These are phyloP conservation scores for Atrina japonica DNA, from an alignment of 2,888 invertebrate species.

Conservation along the genomic window DNA sequence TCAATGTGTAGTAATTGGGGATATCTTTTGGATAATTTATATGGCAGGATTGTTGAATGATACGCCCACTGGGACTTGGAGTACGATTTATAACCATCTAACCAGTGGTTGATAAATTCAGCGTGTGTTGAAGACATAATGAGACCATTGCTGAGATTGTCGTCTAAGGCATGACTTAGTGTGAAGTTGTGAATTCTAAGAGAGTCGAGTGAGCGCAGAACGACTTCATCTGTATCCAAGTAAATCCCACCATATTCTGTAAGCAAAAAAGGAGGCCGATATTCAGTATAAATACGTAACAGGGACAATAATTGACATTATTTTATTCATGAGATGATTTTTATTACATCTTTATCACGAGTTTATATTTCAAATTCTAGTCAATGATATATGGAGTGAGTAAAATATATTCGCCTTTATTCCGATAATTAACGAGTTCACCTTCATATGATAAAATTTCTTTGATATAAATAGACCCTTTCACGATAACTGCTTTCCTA, in stretches of 20 bases:
- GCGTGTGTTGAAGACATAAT: slow-evolving; percentile 38
- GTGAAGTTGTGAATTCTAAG: slow-evolving; percentile 32
- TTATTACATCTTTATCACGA: too few relatives aligned
- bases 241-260: slow-evolving; percentile 76
- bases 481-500: too few relatives aligned
- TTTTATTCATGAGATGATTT: too few relatives aligned
- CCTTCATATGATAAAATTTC: too few relatives aligned
- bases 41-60: slow-evolving; percentile 40
- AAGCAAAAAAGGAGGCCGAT: slow-evolving; percentile 35
- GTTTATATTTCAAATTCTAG: too few relatives aligned
- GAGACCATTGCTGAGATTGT: slow-evolving; percentile 42
- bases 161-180: slow-evolving; percentile 33
- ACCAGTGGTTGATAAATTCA: slow-evolving; percentile 29
- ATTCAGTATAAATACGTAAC: background rate
- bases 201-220: slow-evolving; percentile 60
- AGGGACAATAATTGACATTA: too few relatives aligned
- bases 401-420: too few relatives aligned
- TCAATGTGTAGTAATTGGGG: slow-evolving; percentile 43
- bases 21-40: slow-evolving; percentile 26
- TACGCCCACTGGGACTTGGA: slow-evolving; percentile 33
- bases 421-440: too few relatives aligned
- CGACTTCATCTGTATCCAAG: slow-evolving; percentile 73
- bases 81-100: slow-evolving; percentile 29
- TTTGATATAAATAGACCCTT: too few relatives aligned
- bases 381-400: too few relatives aligned